Conservation (phyloP, 1,140 invertebrate species). For the Marisa cornuarietis region DNA sequence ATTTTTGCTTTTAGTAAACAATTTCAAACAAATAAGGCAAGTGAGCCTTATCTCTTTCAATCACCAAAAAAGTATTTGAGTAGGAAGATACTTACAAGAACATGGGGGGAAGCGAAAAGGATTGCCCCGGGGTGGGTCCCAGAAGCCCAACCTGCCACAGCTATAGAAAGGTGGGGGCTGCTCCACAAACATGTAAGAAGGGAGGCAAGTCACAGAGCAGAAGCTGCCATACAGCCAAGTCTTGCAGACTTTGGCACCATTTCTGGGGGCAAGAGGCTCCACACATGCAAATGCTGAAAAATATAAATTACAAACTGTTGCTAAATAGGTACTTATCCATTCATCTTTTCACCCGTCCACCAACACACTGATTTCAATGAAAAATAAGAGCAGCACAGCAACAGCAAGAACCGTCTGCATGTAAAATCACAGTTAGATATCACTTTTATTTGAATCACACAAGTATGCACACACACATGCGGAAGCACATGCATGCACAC, state of each 20-base stretch:
- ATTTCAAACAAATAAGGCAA: neutral
- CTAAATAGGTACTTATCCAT: too few relatives aligned
- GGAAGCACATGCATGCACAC: too few relatives aligned
- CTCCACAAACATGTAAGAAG: slow-evolving; percentile 35
- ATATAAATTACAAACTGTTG: slow-evolving; percentile 2
- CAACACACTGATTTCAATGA: too few relatives aligned
- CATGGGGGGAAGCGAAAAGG: slow-evolving; percentile 44
- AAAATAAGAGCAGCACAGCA: neutral
- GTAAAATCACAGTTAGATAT: neutral
- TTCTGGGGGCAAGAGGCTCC: slow-evolving; percentile 34
- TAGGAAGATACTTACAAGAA: slow-evolving; percentile 36
- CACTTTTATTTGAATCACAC: too few relatives aligned
- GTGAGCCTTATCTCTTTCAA: neutral
- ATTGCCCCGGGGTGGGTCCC: slow-evolving; percentile 45
- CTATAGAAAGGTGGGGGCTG: slow-evolving; percentile 41
- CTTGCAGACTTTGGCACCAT: slow-evolving; percentile 33
- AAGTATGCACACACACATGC: too few relatives aligned
- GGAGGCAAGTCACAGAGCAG: slow-evolving; percentile 38
- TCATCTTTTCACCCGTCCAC: too few relatives aligned
- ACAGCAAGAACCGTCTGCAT: neutral
- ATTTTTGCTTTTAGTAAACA: neutral
- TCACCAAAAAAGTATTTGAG: neutral
- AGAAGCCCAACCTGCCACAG: slow-evolving; percentile 48
- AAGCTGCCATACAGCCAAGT: slow-evolving; percentile 35
- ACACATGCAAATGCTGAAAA: slow-evolving; percentile 42